Evolutionary conservation across 2,888 invertebrate genomes (phyloP).

Genomic region (Eubasilissa splendida): DNA sequence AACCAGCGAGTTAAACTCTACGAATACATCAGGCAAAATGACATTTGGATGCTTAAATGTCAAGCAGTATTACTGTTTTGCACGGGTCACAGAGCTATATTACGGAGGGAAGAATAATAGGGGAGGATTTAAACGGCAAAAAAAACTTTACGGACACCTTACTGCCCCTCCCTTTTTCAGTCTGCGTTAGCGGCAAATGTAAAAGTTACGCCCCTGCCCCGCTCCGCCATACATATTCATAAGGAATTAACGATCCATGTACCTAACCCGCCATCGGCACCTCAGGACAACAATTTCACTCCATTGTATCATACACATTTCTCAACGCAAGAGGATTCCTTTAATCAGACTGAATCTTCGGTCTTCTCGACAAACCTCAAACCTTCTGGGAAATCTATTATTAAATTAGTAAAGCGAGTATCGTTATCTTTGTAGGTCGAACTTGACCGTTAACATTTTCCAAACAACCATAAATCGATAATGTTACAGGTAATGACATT

Average conservation of each 20-base stretch:
- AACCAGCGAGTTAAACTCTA: no score
- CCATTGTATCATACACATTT: neutral
- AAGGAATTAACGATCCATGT: conserved; percentile 29
- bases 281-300: conserved; percentile 11
- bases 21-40: neutral
- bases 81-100: conserved; percentile 15
- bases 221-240: conserved; percentile 27
- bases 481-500: no score
- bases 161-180: conserved; percentile 14
- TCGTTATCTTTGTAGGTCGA: no score
- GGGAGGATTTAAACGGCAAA: conserved; percentile 19
- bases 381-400: no score
- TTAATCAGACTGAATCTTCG: no score
- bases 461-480: no score
- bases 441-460: no score
- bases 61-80: conserved; percentile 17
- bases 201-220: conserved; percentile 18
- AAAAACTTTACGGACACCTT: conserved; percentile 27
- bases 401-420: no score
- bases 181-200: conserved; percentile 5
- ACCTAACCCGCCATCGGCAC: conserved; percentile 25
- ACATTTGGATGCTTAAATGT: conserved; percentile 21
- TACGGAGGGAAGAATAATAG: neutral
- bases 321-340: neutral
- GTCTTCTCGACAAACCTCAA: no score